Evolutionary conservation across 2,888 invertebrate genomes (phyloP).

Genomic region (Tillus elongatus): DNA sequence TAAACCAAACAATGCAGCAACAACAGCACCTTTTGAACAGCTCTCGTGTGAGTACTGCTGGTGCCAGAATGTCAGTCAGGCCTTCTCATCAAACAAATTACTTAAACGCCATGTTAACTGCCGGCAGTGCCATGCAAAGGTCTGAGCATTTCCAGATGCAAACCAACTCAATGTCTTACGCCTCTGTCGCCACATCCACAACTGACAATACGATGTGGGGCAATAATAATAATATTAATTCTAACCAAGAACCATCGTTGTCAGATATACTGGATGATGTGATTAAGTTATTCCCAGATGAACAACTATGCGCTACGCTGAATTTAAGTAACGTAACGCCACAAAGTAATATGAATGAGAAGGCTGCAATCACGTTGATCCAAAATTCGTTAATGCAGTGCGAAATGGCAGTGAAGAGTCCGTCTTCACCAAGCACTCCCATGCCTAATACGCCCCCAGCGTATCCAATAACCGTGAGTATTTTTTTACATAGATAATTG

Average conservation of each 20-base stretch:
- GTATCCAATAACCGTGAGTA: conserved; percentile 43
- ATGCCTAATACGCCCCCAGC: conserved; percentile 50
- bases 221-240: conserved; percentile 36
- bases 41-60: conserved; percentile 12
- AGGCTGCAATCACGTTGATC: conserved; percentile 80
- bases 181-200: conserved; percentile 32
- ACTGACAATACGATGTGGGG: conserved; percentile 38
- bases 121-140: conserved; percentile 33
- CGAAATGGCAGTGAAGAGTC: conserved; percentile 59
- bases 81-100: conserved; percentile 35
- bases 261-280: conserved; percentile 80
- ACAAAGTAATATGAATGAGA: conserved; percentile 51
- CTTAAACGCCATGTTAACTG: conserved; percentile 37
- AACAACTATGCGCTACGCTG: too few species aligned
- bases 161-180: conserved; percentile 33
- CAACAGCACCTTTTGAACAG: conserved; percentile 24
- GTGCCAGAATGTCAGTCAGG: conserved; percentile 30
- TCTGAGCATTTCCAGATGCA: conserved; percentile 27
- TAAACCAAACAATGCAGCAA: conserved; percentile 18
- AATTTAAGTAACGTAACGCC: not conserved
- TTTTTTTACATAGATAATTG: conserved; percentile 11
- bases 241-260: conserved; percentile 57
- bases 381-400: conserved; percentile 84
- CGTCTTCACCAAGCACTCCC: conserved; percentile 48
- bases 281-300: conserved; percentile 69